Percentiles rank a stretch among this genome's conserved stretches.
Conservation (phyloP, 92 coral and sea anemone genomes). For the Meandrina meandrites region DNA sequence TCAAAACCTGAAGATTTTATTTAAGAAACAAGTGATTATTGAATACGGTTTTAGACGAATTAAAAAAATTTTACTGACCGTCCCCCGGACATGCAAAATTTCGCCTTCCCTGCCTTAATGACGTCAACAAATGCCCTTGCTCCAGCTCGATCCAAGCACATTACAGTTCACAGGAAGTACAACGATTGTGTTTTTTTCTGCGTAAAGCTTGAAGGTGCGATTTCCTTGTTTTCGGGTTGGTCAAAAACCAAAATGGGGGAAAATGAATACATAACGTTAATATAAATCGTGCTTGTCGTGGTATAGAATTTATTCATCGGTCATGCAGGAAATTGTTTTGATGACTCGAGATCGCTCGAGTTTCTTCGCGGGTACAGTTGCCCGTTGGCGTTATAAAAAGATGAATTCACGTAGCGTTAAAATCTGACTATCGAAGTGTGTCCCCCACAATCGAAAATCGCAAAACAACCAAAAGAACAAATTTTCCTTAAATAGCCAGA, state of each 20-base stretch:
- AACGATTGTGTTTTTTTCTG: background rate
- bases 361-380: background rate
- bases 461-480: background rate
- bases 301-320: background rate
- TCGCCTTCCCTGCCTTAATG: background rate
- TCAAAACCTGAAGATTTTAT: background rate
- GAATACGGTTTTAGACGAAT: background rate
- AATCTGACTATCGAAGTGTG: background rate
- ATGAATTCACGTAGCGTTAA: background rate
- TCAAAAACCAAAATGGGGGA: background rate
- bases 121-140: background rate
- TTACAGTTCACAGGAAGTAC: background rate
- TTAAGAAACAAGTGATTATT: background rate
- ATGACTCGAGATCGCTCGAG: background rate
- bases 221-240: background rate
- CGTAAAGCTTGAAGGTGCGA: slow-evolving; percentile 1
- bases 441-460: background rate
- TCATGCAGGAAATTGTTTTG: background rate
- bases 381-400: background rate
- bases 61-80: background rate
- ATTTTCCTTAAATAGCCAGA: background rate
- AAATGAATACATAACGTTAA: background rate
- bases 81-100: background rate
- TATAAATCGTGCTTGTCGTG: background rate
- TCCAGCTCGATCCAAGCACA: background rate